Evolutionary conservation across 2,113 vertebrate genomes (phyloP), one percentile per base, ranked within the genome.

Genomic region (Pygathrix nemaeus): DNA sequence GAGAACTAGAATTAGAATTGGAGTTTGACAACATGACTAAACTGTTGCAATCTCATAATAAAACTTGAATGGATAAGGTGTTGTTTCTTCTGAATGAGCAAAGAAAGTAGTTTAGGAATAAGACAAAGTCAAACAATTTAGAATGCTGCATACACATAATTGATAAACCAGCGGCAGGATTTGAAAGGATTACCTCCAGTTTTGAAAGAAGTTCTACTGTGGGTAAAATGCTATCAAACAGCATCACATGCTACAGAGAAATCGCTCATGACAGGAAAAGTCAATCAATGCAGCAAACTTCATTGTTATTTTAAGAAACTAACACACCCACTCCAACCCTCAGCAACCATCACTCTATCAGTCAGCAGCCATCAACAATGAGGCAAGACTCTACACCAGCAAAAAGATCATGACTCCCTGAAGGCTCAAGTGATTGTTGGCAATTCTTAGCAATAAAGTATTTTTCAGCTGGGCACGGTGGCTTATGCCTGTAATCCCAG

Each of bases 391-490:
- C n/a, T 73, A 38, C 9, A 73, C 38, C 38, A 25, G 70, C 18
- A 73, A 73, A 73, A 40, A 25, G 38, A 73, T 73, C 10, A 23
- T 11, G n/a, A 21, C n/a, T 23, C 38, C 21, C 70, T 73, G 38
- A 73, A 73, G 20, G 70, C 38, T 73, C 38, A 73, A 21, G 21
- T 73, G 18, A 73, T 73, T 21, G 4, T 40, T 73, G 11, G 70
- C 70, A 73, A 40, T 21, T 72, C 40, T 40, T 12, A 40, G 20
- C 38, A 73, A 23, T 73, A 25, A 25, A 4, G 20, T 73, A 73
- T 40, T 20, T 38, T 72, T 38, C 38, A 72, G 35, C 61, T 5
- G 38, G 0, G 27, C 5, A 1, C 0, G 0, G 27, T 30, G 61
- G 61, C 61, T 64, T 27, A 64, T 0, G 12, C 27, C 25, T 64